phyloP scores from a whole-genome alignment of 2,797 vertebrate genomes.

The Muscicapa striata region DNA sequence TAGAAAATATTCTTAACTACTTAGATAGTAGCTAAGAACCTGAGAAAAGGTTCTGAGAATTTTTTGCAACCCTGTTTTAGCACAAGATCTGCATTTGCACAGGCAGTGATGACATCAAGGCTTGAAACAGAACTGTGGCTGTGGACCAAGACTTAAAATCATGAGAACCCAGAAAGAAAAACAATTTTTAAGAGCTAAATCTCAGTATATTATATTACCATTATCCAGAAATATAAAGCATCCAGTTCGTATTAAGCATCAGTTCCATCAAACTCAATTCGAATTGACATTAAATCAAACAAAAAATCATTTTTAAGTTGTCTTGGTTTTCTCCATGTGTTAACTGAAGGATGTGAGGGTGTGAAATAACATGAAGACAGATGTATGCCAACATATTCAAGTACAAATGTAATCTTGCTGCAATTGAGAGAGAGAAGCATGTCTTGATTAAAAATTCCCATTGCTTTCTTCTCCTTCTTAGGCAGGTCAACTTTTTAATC shows the following conservation, averaged over 20 bases:
- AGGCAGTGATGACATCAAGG: not conserved
- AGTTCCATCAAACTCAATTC: not conserved
- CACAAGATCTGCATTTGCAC: not conserved
- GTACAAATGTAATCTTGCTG: not conserved
- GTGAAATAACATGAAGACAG: not conserved
- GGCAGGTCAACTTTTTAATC: slow-evolving; percentile 40
- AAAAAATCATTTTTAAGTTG: not conserved
- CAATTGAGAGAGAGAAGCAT: not conserved
- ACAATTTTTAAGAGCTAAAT: not conserved
- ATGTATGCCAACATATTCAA: not conserved
- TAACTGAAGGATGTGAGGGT: not conserved
- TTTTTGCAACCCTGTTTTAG: not conserved
- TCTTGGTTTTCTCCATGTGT: not conserved
- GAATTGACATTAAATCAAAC: not conserved
- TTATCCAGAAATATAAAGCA: not conserved
- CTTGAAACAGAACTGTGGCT: rapidly evolving
- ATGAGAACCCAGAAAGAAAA: not conserved
- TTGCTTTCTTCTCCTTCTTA: slow-evolving; percentile 23
- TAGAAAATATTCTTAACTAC: not conserved
- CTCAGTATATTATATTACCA: not conserved
- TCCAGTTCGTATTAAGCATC: not conserved
- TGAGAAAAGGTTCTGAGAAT: not conserved
- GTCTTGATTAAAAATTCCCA: slow-evolving; percentile 35
- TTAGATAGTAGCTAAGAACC: too few relatives aligned
- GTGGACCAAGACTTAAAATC: not conserved